phyloP scores from a whole-genome alignment of 2,888 invertebrate species.

The Ochropleura plecta region DNA sequence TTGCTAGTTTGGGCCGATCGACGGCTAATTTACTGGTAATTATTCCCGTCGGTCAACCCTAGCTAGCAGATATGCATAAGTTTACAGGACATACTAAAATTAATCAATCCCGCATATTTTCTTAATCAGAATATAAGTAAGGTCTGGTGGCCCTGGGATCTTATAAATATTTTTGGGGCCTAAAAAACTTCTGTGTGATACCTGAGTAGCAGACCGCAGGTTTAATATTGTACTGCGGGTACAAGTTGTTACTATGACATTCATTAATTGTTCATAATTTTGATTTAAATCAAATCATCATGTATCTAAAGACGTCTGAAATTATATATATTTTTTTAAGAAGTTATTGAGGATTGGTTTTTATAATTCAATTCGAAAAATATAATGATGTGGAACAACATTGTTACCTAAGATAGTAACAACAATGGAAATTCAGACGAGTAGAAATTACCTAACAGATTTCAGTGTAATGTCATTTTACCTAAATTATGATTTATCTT shows the following conservation, averaged over 20 bases:
- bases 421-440: not conserved
- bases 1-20: too few species aligned
- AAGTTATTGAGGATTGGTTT: conserved; percentile 19
- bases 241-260: conserved; percentile 1
- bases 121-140: too few species aligned
- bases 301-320: not conserved
- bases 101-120: too few species aligned
- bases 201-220: not conserved
- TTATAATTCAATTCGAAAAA: conserved; percentile 1
- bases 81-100: too few species aligned
- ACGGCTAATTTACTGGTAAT: too few species aligned
- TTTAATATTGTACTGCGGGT: not conserved
- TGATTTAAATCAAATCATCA: not conserved
- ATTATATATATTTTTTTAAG: conserved; percentile 48
- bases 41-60: too few species aligned
- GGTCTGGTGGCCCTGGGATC: too few species aligned
- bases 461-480: conserved; percentile 35
- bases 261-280: conserved; percentile 10
- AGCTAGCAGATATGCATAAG: too few species aligned
- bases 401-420: not conserved
- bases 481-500: conserved; percentile 35
- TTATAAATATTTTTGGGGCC: not conserved
- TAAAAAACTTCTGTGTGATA: not conserved
- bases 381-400: conserved; percentile 1
- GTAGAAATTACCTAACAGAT: conserved; percentile 9